Conservation (phyloP, 2,888 invertebrate genomes). For the Epinotia bilunana region DNA sequence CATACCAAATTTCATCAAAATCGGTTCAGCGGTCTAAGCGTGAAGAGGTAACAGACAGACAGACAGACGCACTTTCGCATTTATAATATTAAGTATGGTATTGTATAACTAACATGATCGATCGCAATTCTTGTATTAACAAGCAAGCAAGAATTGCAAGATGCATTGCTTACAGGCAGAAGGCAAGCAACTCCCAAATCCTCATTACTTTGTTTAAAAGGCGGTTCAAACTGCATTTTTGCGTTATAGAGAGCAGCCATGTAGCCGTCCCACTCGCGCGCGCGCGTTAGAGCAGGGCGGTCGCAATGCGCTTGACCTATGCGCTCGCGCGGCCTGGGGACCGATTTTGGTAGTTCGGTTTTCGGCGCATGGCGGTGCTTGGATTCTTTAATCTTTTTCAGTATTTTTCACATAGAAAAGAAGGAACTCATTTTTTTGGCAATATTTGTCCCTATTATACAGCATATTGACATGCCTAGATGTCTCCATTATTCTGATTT, state of each 20-base stretch:
- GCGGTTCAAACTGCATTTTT: constrained; percentile 69
- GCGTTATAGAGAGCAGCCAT: constrained; percentile 61
- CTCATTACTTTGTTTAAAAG: constrained; percentile 60
- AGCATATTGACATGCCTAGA: not conserved
- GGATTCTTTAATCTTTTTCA: constrained; percentile 45
- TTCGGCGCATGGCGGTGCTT: constrained; percentile 50
- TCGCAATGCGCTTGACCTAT: constrained; percentile 71
- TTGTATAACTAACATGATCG: no score
- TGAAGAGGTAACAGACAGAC: no score
- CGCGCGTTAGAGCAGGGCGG: constrained; percentile 55
- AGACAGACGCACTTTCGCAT: no score
- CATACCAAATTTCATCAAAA: not conserved
- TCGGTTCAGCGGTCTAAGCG: not conserved
- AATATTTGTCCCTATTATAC: not conserved
- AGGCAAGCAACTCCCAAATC: constrained; percentile 51
- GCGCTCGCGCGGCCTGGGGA: constrained; percentile 59
- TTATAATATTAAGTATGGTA: no score
- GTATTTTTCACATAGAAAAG: not conserved
- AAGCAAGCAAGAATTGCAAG: not conserved
- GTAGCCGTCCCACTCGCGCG: constrained; percentile 53
- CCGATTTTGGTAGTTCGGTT: constrained; percentile 68
- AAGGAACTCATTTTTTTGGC: not conserved
- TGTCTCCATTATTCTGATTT: not conserved
- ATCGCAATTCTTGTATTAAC: not conserved
- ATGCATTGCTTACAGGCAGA: constrained; percentile 33